These are phyloP conservation scores for Drepana arcuata DNA, from an alignment of 1,140 invertebrate genomes.

Conservation along the genomic window DNA sequence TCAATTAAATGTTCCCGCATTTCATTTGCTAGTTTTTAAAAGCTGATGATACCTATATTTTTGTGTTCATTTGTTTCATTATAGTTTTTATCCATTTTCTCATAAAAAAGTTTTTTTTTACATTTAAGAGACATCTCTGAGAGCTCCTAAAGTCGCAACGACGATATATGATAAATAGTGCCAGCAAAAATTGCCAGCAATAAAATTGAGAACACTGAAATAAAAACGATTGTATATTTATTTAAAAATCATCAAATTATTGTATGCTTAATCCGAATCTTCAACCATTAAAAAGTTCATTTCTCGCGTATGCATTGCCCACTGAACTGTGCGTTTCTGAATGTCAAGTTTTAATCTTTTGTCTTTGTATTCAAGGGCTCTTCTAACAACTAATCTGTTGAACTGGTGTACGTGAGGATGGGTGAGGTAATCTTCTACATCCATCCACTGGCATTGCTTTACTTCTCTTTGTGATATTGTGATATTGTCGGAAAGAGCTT, in stretches of 20 bases:
- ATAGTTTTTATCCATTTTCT: too few species aligned
- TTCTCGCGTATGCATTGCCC: slow-evolving; percentile 33
- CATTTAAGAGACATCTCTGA: too few species aligned
- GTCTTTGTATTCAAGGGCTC: slow-evolving; percentile 77
- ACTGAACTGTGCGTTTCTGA: slow-evolving; percentile 53
- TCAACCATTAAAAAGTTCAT: slow-evolving; percentile 40
- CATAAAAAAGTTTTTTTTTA: too few species aligned
- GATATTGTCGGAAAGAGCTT: slow-evolving; percentile 77
- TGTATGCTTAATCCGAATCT: slow-evolving; percentile 20
- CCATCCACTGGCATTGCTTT: slow-evolving; percentile 86
- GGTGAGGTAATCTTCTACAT: slow-evolving; percentile 80
- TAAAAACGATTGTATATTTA: not conserved
- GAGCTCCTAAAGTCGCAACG: too few species aligned
- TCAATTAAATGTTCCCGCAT: too few species aligned
- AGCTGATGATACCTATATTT: too few species aligned
- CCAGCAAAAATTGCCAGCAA: too few species aligned
- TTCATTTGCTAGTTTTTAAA: too few species aligned
- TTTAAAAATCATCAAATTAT: not conserved
- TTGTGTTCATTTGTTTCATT: too few species aligned
- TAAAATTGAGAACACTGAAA: slow-evolving; percentile 5
- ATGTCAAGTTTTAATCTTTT: slow-evolving; percentile 74
- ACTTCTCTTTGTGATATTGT: slow-evolving; percentile 83
- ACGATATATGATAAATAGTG: too few species aligned
- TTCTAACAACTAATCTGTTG: slow-evolving; percentile 78
- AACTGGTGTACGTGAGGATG: slow-evolving; percentile 83